Base-by-base conservation (phyloP, 2,888 invertebrate species). In the Mythimna lalbum region DNA sequence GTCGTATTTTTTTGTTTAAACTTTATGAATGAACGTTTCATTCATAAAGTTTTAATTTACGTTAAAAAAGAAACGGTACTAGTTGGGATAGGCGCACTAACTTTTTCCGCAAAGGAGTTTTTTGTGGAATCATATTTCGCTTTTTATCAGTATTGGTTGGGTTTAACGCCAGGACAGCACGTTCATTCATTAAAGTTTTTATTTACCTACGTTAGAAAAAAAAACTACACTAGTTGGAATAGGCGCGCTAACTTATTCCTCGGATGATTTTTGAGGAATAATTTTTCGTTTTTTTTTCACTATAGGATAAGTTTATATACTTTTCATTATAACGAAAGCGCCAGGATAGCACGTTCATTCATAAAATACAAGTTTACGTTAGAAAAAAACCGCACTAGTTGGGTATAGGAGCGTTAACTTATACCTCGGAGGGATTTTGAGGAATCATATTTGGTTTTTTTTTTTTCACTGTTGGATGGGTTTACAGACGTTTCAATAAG, bases 151-250 rank as follows among this genome's bases (percentile, higher is more conserved):
- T 57, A 14, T 55, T 63, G 12, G 14, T 27, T 63, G 17, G n/a
- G 17, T 6, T 23, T 66, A 17, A 6, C 43, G 43, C 6, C 17
- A 43, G 5, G 43, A 6, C 1, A 43, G 43, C 43, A 5, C 43
- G 43, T 63, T 50, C 56, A 73, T 56, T 66, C 43, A 52, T n/a
- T 67, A 17, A 62, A 59, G 2, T 55, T 12, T 23, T 19, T 17
- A 19, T 33, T 1, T 33, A 17, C 2, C 10, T 36, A 12, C 36
- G 14, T n/a, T 49, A 33, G 3, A 27, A 27, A 19, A 5, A 39
- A 39, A 19, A 14, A 36, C 14, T 7, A 5, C 17, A 9, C 31
- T 47, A 1, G 19, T 69, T 23, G 10, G 6, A 2, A n/a, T 33
- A 60, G 33, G 33, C 33, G 33, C 33, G 33, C 33, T 33, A 33